Evolutionary conservation across 2,113 vertebrate genomes (phyloP).

Genomic region (Gambusia affinis): DNA sequence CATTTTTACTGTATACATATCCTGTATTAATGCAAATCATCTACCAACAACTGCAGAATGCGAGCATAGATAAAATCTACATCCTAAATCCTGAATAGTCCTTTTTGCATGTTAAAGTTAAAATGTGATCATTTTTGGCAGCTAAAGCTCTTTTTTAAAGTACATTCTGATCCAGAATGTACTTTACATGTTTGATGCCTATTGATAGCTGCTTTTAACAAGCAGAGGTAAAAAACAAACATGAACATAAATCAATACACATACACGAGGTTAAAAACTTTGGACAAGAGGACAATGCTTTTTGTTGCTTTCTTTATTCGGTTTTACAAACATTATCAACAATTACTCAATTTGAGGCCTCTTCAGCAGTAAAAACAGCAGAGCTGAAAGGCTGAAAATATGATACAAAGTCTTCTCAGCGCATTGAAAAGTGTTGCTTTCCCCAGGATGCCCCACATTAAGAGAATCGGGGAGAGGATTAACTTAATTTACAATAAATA

Average conservation of each 20-base stretch:
- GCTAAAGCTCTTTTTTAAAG: no score
- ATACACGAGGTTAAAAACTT: not conserved
- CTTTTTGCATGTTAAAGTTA: no score
- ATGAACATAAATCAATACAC: not conserved
- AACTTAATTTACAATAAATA: constrained; percentile 71
- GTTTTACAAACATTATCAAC: constrained; percentile 82
- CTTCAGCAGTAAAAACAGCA: constrained; percentile 63
- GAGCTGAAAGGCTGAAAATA: constrained; percentile 49
- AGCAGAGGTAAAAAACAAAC: not conserved
- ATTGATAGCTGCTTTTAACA: no score
- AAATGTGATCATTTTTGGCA: no score
- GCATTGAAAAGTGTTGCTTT: constrained; percentile 71
- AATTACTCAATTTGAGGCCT: constrained; percentile 78
- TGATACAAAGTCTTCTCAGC: constrained; percentile 44
- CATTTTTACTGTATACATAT: no score
- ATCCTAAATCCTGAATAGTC: no score
- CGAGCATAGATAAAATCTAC: no score
- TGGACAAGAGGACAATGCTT: not conserved
- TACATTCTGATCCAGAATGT: no score
- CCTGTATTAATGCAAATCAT: no score
- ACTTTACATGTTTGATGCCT: no score
- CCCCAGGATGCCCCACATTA: constrained; percentile 49
- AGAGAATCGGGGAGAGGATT: constrained; percentile 29
- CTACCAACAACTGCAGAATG: no score
- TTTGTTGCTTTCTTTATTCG: constrained; percentile 24